A percentile compares a stretch with the other conserved stretches of the same genome.
Evolutionary conservation across 2,888 invertebrate species (phyloP).

Genomic region (Tipula unca): DNA sequence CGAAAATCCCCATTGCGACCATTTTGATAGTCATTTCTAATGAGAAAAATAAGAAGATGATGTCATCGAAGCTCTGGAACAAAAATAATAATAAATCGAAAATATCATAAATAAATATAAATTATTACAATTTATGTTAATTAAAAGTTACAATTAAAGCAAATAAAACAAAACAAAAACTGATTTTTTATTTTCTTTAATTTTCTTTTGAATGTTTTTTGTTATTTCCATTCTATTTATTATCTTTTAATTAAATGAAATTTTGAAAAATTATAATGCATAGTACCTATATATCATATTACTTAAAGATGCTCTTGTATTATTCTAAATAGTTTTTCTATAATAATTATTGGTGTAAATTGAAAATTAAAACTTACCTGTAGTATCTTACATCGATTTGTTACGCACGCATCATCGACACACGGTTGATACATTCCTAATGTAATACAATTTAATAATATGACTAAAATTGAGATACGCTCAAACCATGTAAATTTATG

Average conservation of each 20-base stretch:
- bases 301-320: too few relatives aligned
- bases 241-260: background rate
- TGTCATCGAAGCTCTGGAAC: slow-evolving; percentile 88
- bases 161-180: background rate
- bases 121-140: background rate
- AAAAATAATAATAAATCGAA: slow-evolving; percentile 22
- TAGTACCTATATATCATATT: too few relatives aligned
- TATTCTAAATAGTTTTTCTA: too few relatives aligned
- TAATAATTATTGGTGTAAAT: background rate
- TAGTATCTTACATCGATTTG: slow-evolving; percentile 81
- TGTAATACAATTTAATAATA: slow-evolving; percentile 95
- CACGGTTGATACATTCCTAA: slow-evolving; percentile 99
- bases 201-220: background rate
- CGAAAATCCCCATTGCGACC: slow-evolving; percentile 95
- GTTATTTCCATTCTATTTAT: background rate
- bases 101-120: background rate
- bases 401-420: slow-evolving; percentile 83
- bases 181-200: background rate
- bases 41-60: slow-evolving; percentile 97
- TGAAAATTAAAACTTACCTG: slow-evolving; percentile 54
- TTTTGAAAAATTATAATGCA: background rate
- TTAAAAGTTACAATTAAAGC: background rate
- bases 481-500: slow-evolving; percentile 99
- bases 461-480: slow-evolving; percentile 95
- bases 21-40: slow-evolving; percentile 98